Evolutionary conservation across 1,140 invertebrate genomes (phyloP), one percentile per base, ranked within the genome.

Genomic region (Neotoxoptera formosana): DNA sequence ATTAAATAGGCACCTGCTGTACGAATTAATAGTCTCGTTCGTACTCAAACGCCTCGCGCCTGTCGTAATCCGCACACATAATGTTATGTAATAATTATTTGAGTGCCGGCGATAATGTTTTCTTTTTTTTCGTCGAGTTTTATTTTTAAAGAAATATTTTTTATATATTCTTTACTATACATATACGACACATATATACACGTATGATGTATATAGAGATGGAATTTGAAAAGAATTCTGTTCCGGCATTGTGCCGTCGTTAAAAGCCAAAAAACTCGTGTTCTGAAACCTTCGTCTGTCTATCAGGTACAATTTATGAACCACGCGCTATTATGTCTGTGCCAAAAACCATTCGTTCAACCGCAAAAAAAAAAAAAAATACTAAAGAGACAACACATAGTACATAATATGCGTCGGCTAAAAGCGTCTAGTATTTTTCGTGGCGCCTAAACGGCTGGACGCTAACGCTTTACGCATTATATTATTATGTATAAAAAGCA

Each of bases 301-400:
- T 36, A 90, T 90, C 53, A 90, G 36, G 53, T 67, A 67, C 20
- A 90, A 67, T 90, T 67, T 67, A 67, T 67, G 89, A 67, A 67
- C 89, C 30, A 30, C 67, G 36, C 25, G 30, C 11, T 41, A 30
- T 60, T 90, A 90, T 67, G 41, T 90, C 11, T 45, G 89, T 67
- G 89, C 56, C 89, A 67, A 90, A 90, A 90, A 45, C 36, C 23
- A 60, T 90, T 90, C 89, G 56, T 90, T 90, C 36, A 45, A 41
- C 36, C 34, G 41, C 34, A 56, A 30, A 25, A 88, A 34, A 87
- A 87, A 45, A 45, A 84, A 45, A 86, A 14, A 48, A 88, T n/a
- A 88, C 47, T 34, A 51, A 87, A 51, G 36, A 51, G 45, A 88
- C 86, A n/a, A 51, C 47, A 34, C n/a, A n/a, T n/a, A n/a, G n/a